phyloP scores from a whole-genome alignment of 2,797 vertebrate genomes.

The Darevskia nairensis region DNA sequence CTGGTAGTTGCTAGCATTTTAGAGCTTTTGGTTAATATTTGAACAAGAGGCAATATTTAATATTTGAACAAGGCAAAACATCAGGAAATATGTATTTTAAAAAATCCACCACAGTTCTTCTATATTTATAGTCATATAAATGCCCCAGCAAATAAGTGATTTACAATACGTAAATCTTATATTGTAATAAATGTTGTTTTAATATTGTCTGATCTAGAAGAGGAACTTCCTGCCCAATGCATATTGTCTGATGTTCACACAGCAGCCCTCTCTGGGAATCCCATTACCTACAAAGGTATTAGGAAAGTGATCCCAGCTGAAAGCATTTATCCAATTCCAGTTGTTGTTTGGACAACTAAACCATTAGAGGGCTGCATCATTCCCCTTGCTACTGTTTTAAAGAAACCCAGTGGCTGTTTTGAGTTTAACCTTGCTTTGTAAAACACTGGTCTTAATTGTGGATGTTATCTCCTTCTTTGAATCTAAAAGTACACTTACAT shows the following conservation, averaged over 20 bases:
- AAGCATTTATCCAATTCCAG: conserved; percentile 78
- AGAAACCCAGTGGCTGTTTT: conserved; percentile 70
- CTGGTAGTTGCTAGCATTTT: not conserved
- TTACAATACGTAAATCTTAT: not conserved
- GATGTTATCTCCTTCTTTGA: conserved; percentile 69
- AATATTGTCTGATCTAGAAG: not conserved
- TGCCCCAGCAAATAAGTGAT: not conserved
- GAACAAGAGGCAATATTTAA: no score
- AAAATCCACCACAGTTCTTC: no score
- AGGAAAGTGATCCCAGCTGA: conserved; percentile 78
- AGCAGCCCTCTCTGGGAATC: conserved; percentile 50
- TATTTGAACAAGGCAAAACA: not conserved
- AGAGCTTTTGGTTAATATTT: not conserved
- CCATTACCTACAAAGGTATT: conserved; percentile 75
- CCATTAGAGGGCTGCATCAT: conserved; percentile 63
- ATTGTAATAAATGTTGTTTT: not conserved
- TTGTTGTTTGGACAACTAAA: conserved; percentile 77
- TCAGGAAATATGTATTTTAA: not conserved
- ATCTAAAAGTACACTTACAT: conserved; percentile 74
- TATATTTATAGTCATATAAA: not conserved
- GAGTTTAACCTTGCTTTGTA: conserved; percentile 65
- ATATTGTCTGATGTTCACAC: not conserved
- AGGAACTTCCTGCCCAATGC: not conserved
- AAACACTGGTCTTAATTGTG: conserved; percentile 70
- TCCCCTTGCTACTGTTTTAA: conserved; percentile 78